phyloP scores from a whole-genome alignment of 1,140 invertebrate genomes.

The Ceratosolen solmsi region DNA sequence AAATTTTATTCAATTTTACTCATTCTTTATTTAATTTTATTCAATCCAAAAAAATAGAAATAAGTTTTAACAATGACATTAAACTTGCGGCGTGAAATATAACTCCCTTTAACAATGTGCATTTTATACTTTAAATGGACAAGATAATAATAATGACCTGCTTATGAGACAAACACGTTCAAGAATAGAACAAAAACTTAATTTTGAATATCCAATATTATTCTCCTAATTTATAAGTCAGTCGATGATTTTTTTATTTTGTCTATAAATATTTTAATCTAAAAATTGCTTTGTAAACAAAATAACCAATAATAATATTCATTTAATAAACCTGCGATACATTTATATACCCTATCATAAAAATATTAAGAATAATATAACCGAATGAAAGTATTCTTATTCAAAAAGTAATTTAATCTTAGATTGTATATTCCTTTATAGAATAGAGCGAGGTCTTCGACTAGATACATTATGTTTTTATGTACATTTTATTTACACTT shows the following conservation, averaged over 20 bases:
- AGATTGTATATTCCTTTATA: not conserved
- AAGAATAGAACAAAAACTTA: not conserved
- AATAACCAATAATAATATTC: too few relatives aligned
- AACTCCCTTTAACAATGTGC: not conserved
- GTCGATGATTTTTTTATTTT: not conserved
- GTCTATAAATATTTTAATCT: not conserved
- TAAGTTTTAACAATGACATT: not conserved
- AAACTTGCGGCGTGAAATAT: not conserved
- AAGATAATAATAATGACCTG: slow-evolving; percentile 11
- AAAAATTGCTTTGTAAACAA: too few relatives aligned
- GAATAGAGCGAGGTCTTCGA: not conserved
- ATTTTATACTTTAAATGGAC: not conserved
- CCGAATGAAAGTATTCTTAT: not conserved
- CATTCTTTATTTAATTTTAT: too few relatives aligned
- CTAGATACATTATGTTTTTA: not conserved
- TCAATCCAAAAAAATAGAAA: too few relatives aligned
- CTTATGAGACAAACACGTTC: not conserved
- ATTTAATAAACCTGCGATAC: too few relatives aligned
- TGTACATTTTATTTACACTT: too few relatives aligned
- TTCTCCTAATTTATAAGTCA: not conserved
- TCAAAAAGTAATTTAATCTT: not conserved
- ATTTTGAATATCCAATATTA: not conserved
- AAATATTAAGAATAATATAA: not conserved
- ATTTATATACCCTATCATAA: not conserved
- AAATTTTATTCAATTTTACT: too few relatives aligned